Percentiles rank a stretch among this genome's conserved stretches.
Evolutionary conservation across 2,113 vertebrate species (phyloP).

Genomic region (Archocentrus centrarchus): DNA sequence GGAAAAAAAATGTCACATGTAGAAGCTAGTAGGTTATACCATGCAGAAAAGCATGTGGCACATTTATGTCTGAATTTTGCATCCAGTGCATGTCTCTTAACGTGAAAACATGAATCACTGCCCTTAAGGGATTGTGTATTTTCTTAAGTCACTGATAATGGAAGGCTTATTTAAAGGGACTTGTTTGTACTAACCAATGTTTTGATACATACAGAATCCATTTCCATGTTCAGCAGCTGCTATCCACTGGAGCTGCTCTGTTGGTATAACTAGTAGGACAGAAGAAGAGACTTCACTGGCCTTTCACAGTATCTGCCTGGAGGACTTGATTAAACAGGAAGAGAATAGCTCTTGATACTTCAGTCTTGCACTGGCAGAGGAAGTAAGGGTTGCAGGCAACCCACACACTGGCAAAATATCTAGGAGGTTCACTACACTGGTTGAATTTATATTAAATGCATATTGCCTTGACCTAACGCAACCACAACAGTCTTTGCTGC

Average conservation of each 20-base stretch:
- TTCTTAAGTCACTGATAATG: slow-evolving; percentile 61
- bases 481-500: not conserved
- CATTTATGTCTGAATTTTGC: slow-evolving; percentile 57
- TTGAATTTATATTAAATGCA: slow-evolving; percentile 55
- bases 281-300: slow-evolving; percentile 55
- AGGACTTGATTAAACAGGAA: slow-evolving; percentile 77
- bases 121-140: slow-evolving; percentile 42
- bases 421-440: slow-evolving; percentile 49
- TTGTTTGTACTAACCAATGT: slow-evolving; percentile 51
- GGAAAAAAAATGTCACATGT: not conserved
- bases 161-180: slow-evolving; percentile 59
- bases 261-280: slow-evolving; percentile 51
- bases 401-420: slow-evolving; percentile 72
- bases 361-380: slow-evolving; percentile 66
- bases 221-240: slow-evolving; percentile 38
- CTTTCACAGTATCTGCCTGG: slow-evolving; percentile 68
- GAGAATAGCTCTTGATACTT: slow-evolving; percentile 71
- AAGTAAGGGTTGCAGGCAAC: slow-evolving; percentile 65
- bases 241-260: slow-evolving; percentile 52
- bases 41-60: slow-evolving; percentile 45
- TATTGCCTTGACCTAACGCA: slow-evolving; percentile 42
- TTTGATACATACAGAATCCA: slow-evolving; percentile 41
- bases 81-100: slow-evolving; percentile 58
- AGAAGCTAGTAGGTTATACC: not conserved
- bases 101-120: slow-evolving; percentile 69